Percentiles rank a stretch among this genome's conserved stretches.
These are phyloP conservation scores for Halocynthia aurantium DNA, from an alignment of 23 tunicate species.

Conservation along the genomic window DNA sequence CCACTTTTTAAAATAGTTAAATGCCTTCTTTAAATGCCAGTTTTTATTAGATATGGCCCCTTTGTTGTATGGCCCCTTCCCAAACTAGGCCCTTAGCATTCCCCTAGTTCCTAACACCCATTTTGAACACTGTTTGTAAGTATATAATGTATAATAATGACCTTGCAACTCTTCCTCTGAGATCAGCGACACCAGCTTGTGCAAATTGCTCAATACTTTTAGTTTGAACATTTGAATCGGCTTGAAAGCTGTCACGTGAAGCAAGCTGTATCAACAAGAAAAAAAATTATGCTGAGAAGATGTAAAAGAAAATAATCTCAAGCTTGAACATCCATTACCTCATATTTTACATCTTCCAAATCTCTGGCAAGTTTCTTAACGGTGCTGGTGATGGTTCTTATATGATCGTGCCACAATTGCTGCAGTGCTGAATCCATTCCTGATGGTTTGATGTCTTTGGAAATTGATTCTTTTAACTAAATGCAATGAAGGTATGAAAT, in stretches of 20 bases:
- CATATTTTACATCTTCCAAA: slow-evolving; percentile 57
- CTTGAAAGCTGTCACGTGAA: slow-evolving; percentile 26
- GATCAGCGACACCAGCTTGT: slow-evolving; percentile 79
- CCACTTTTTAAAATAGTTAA: no score
- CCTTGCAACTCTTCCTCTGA: slow-evolving; percentile 88
- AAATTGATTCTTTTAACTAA: slow-evolving; percentile 42
- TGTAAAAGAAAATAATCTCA: not conserved
- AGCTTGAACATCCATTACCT: slow-evolving; percentile 22
- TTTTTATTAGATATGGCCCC: no score
- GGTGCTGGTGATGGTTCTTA: slow-evolving; percentile 63
- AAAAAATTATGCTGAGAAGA: not conserved
- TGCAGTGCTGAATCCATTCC: slow-evolving; percentile 71
- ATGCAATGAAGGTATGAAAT: no score
- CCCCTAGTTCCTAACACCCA: no score
- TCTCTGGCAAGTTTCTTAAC: slow-evolving; percentile 62
- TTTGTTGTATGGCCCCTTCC: no score
- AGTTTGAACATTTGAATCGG: slow-evolving; percentile 42
- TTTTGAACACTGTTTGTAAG: no score
- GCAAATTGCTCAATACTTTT: slow-evolving; percentile 61
- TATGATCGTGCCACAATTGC: slow-evolving; percentile 90
- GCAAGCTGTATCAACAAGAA: slow-evolving; percentile 16
- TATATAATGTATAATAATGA: not conserved
- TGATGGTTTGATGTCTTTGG: slow-evolving; percentile 31
- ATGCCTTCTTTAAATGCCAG: no score
- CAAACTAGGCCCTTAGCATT: no score